Evolutionary conservation across 1,140 invertebrate species (phyloP).

Genomic region (Lanistes nyassanus): DNA sequence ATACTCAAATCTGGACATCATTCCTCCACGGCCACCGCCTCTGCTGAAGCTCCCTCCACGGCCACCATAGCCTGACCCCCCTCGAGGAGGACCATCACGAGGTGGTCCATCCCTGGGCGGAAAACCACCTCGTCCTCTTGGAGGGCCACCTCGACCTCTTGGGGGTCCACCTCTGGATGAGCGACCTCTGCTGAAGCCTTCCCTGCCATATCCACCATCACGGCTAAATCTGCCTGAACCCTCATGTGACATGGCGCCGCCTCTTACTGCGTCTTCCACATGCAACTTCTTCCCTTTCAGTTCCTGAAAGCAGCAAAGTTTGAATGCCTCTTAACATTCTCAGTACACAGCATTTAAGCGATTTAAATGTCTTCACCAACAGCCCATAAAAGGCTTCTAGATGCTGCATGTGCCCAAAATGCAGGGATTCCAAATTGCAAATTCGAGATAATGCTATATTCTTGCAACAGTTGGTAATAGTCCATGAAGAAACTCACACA

Average conservation of each 20-base stretch:
- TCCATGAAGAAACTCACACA: too few species aligned
- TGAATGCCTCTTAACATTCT: too few species aligned
- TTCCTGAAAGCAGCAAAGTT: neutral
- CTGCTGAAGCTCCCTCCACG: constrained; percentile 15
- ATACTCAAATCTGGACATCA: constrained; percentile 27
- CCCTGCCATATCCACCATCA: constrained; percentile 15
- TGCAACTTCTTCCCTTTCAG: constrained; percentile 20
- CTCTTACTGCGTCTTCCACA: constrained; percentile 20
- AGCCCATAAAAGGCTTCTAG: too few species aligned
- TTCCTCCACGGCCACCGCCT: constrained; percentile 16
- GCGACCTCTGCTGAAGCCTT: constrained; percentile 15
- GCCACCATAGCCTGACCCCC: constrained; percentile 4
- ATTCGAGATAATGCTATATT: too few species aligned
- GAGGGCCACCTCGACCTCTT: constrained; percentile 16
- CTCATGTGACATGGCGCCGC: constrained; percentile 9
- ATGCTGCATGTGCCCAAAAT: too few species aligned
- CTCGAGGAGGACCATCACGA: constrained; percentile 1
- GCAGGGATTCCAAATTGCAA: too few species aligned
- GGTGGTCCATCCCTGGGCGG: constrained; percentile 20
- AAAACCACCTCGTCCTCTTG: constrained; percentile 13
- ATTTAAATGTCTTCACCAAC: too few species aligned
- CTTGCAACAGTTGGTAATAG: too few species aligned
- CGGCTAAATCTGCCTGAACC: constrained; percentile 9
- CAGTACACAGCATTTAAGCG: too few species aligned
- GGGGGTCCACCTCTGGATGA: constrained; percentile 4